Evolutionary conservation across 2,113 vertebrate species (phyloP).

Genomic region (Scatophagus argus): DNA sequence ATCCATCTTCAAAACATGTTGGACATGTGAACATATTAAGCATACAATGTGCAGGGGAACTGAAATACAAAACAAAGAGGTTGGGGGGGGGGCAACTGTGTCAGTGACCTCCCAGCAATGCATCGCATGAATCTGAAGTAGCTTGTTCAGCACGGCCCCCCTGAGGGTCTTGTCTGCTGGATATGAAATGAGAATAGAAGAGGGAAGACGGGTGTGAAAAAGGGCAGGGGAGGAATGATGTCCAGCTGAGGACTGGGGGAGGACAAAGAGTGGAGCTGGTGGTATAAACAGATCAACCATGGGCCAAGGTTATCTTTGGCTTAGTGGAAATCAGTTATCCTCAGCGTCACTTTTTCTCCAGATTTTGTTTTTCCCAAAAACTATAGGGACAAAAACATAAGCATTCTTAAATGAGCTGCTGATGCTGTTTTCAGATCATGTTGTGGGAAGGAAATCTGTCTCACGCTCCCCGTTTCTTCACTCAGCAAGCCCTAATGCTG

Average conservation of each 20-base stretch:
- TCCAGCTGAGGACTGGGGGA: not conserved
- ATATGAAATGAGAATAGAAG: not conserved
- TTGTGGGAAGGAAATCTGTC: slow-evolving; percentile 1
- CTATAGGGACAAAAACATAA: not conserved
- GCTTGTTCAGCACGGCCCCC: slow-evolving; percentile 18
- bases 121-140: slow-evolving; percentile 11
- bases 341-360: not conserved
- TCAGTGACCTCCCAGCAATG: slow-evolving; percentile 13
- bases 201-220: not conserved
- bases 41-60: not conserved
- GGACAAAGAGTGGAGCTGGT: not conserved
- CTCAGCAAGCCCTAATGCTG: slow-evolving; percentile 1
- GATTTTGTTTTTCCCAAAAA: not conserved
- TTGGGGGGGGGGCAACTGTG: not conserved
- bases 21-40: slow-evolving; percentile 30
- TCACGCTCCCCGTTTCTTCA: not conserved
- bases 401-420: not conserved
- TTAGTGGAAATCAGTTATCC: not conserved
- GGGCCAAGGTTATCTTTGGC: too few relatives aligned
- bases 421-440: not conserved
- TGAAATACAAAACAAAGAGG: slow-evolving; percentile 10
- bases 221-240: not conserved
- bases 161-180: not conserved
- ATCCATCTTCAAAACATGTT: slow-evolving; percentile 11
- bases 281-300: not conserved